A percentile compares a stretch with the other conserved stretches of the same genome.
phyloP scores from a whole-genome alignment of 2,797 vertebrate genomes.

The Anguilla megastoma region DNA sequence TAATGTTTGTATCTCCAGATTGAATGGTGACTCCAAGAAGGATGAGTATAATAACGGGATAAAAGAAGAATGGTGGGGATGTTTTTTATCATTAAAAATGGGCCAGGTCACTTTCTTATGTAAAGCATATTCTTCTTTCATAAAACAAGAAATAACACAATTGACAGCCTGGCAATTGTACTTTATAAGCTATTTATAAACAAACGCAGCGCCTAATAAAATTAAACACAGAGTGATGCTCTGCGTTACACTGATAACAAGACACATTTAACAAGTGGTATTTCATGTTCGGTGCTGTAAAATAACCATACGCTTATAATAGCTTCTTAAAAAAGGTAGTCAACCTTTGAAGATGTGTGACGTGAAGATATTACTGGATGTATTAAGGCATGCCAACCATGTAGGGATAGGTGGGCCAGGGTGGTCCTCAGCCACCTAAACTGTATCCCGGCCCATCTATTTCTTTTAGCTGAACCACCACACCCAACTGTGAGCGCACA shows the following conservation, averaged over 20 bases:
- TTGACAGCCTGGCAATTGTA: not conserved
- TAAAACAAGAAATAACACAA: not conserved
- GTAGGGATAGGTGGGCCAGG: too few relatives aligned
- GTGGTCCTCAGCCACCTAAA: not conserved
- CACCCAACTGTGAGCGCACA: not conserved
- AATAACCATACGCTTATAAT: not conserved
- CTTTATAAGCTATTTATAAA: not conserved
- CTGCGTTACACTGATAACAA: not conserved
- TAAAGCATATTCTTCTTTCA: not conserved
- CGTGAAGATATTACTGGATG: not conserved
- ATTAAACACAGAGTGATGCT: not conserved
- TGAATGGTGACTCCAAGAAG: conserved; percentile 43
- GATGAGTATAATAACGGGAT: conserved; percentile 41
- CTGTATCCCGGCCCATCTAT: not conserved
- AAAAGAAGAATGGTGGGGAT: conserved; percentile 13
- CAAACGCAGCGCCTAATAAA: not conserved
- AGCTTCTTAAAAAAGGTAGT: not conserved
- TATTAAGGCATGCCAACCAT: too few relatives aligned
- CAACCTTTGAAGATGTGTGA: not conserved
- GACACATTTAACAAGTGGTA: not conserved
- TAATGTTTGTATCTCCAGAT: conserved; percentile 45
- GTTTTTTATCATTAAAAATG: not conserved
- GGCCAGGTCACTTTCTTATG: not conserved
- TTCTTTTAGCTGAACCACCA: not conserved
- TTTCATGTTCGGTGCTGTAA: not conserved